Conservation (phyloP, 2,797 vertebrate genomes). For the Podargus strigoides region DNA sequence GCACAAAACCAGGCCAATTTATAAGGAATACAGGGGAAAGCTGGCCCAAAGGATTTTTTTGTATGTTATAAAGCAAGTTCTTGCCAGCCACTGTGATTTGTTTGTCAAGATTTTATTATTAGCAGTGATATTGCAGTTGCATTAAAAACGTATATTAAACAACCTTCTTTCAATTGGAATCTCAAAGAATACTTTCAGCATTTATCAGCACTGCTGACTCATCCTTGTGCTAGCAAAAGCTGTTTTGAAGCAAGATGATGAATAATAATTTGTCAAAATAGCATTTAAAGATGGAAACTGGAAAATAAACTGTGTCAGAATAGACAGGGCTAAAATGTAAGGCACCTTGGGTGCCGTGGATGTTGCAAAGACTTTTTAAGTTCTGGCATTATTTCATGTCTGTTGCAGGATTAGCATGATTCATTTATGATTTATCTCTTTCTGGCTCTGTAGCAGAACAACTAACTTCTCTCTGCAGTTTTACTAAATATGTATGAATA, state of each 20-base stretch:
- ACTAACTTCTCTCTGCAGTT: background rate
- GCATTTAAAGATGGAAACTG: background rate
- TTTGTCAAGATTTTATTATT: background rate
- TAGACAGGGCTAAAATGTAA: background rate
- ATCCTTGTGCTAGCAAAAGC: background rate
- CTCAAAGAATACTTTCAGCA: background rate
- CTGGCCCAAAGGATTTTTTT: background rate
- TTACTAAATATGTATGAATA: background rate
- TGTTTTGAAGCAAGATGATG: slow-evolving; percentile 9
- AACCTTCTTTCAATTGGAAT: background rate
- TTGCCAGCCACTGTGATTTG: background rate
- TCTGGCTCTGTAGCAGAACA: background rate
- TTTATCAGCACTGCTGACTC: background rate
- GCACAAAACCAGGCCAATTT: background rate
- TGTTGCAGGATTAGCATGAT: slow-evolving; percentile 23
- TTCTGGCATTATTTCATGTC: slow-evolving; percentile 8
- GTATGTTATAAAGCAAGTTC: background rate
- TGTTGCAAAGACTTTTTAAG: background rate
- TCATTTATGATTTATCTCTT: slow-evolving; percentile 21
- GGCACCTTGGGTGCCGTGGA: background rate
- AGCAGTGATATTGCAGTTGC: background rate
- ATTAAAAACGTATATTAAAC: background rate
- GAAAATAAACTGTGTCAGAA: slow-evolving; percentile 20
- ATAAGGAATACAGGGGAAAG: background rate
- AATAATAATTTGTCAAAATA: background rate